Evolutionary conservation across 30 jellyfish, hydroid and myxozoan genomes (phyloP), one percentile per base, ranked within the genome.

Genomic region (Pelagia noctiluca): DNA sequence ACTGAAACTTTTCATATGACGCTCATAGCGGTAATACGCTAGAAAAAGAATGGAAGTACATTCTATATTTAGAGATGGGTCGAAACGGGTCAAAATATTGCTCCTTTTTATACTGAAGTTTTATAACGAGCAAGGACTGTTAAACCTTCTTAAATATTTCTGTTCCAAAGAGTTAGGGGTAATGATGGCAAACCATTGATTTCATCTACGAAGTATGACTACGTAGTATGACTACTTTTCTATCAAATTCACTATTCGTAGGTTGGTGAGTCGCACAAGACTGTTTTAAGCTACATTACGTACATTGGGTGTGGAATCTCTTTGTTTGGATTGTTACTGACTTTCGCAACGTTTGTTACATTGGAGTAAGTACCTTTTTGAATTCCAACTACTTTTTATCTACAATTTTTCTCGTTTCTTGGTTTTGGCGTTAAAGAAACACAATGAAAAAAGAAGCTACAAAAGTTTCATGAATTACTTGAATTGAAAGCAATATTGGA

Each of bases 261-360:
- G 98, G 60, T 92, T 29, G 52, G 92, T 0, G 95, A 62, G 10
- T 84, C 37, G 10, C 96, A 92, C 78, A 54, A 22, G 24, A 50
- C n/a, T 28, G 95, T 95, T 0, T 35, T 92, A 86, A 31, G 77
- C 26, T 26, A 79, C 34, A 92, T 92, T 62, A 78, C 98, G 13
- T 92, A 85, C 80, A 75, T 92, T 65, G 98, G 98, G 4, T 85
- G 96, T 73, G 96, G 96, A 16, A 63, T 92, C 42, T 92, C 98
- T 24, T 63, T 92, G 74, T 69, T 92, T 52, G 96, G 92, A 0
- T 62, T 85, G 3, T 80, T 92, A 57, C 36, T 92, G 78, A 92
- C 98, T 19, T 78, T 90, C 80, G 96, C 91, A n/a, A 85, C 96
- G 16, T 81, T 76, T 38, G 89, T 85, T 35, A 49, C 97, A 2